Conservation (phyloP, 2,888 invertebrate species). For the Pristionchus fissidentatus region DNA sequence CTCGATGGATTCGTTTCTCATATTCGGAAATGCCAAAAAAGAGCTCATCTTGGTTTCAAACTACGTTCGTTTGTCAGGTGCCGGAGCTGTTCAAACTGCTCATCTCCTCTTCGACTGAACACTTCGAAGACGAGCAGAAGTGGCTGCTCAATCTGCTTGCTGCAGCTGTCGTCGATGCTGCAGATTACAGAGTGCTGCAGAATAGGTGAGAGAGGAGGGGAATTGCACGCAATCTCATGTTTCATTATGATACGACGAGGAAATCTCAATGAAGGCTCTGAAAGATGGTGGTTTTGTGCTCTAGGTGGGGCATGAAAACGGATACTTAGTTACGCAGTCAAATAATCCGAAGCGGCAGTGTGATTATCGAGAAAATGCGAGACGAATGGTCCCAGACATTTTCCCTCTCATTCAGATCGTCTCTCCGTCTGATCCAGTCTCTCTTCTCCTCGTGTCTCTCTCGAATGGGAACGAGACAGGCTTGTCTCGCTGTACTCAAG, state of each 20-base stretch:
- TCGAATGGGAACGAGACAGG: constrained; percentile 16
- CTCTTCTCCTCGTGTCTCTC: constrained; percentile 42
- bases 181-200: constrained; percentile 85
- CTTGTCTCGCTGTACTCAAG: constrained; percentile 7
- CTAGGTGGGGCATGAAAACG: too few species aligned
- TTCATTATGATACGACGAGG: too few species aligned
- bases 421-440: constrained; percentile 36
- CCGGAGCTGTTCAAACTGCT: constrained; percentile 90
- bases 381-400: too few species aligned
- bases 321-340: too few species aligned
- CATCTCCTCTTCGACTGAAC: constrained; percentile 84
- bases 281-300: background rate
- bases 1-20: too few species aligned
- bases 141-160: constrained; percentile 87
- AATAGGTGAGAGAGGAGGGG: constrained; percentile 52
- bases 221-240: background rate
- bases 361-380: too few species aligned
- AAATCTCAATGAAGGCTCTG: too few species aligned
- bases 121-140: constrained; percentile 81
- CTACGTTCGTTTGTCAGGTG: constrained; percentile 77
- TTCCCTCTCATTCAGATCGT: background rate
- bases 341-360: too few species aligned
- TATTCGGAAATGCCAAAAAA: too few species aligned
- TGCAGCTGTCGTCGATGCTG: constrained; percentile 85
- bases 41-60: too few species aligned